Evolutionary conservation across 1,140 invertebrate species (phyloP), one percentile per base, ranked within the genome.

Genomic region (Leptoteleia sp.): DNA sequence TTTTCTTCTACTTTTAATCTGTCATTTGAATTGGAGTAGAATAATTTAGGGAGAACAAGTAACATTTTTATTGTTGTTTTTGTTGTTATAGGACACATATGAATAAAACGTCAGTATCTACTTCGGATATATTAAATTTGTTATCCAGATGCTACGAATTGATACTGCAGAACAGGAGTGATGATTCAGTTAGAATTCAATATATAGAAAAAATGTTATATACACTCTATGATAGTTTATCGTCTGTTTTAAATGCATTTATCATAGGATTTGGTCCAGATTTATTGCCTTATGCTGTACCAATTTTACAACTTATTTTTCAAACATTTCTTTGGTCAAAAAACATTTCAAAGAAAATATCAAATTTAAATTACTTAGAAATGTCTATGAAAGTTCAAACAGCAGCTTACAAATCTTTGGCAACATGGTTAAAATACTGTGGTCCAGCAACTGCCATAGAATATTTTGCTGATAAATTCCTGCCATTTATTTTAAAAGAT

Each of bases 81-180:
- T n/a, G n/a, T n/a, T n/a, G n/a, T n/a, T 40, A 6, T 27, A 25
- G 42, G 83, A 83, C 9, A 81, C 83, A 19, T 75, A 72, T 48
- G 50, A 62, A 47, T 61, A 79, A 17, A 80, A 82, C 82, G 64
- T 82, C 79, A 16, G 86, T 86, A 8, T 65, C 67, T 7, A 81
- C 82, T 0, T 67, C 43, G 7, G 79, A 85, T 27, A 84, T 88
- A 67, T 55, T 88, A 3, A 47, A 48, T 42, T 22, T 87, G 17
- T 19, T 87, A 12, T 84, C 79, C 25, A 72, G 79, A 79, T 85
- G 83, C 40, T 76, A 84, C 16, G 81, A 83, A 3, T 50, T 87
- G 19, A 83, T 72, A 1, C 81, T 85, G 5, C 62, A 80, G 17
- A 80, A 61, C 42, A 73, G 45, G 25, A 81, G 55, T 33, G 72